Evolutionary conservation across 1,140 invertebrate species (phyloP).

Genomic region (Drosophila gunungcola): DNA sequence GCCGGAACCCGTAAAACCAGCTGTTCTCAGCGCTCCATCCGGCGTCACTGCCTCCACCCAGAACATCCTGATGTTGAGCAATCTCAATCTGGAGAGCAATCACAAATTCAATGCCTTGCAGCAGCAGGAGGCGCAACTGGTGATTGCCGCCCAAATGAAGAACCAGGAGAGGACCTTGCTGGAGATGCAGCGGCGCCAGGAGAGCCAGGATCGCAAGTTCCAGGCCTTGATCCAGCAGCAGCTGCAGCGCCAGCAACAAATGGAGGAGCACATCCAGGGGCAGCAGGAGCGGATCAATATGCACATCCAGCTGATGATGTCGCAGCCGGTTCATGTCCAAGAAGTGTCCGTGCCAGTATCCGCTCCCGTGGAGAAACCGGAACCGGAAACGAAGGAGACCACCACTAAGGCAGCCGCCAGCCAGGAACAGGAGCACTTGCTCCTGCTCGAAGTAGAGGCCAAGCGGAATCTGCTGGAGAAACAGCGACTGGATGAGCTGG

Average conservation of each 20-base stretch:
- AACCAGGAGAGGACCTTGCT: slow-evolving; percentile 85
- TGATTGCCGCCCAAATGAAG: slow-evolving; percentile 86
- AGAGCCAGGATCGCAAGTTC: slow-evolving; percentile 85
- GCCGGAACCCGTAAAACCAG: neutral
- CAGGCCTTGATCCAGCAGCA: slow-evolving; percentile 85
- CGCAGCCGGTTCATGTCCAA: slow-evolving; percentile 66
- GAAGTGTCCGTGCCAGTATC: neutral
- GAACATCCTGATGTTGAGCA: slow-evolving; percentile 68
- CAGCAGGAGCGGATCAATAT: slow-evolving; percentile 86
- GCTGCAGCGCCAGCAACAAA: slow-evolving; percentile 85
- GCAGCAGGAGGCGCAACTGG: slow-evolving; percentile 85
- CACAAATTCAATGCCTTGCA: slow-evolving; percentile 84
- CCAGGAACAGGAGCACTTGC: slow-evolving; percentile 46
- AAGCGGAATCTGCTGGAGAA: slow-evolving; percentile 85
- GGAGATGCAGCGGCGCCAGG: slow-evolving; percentile 85
- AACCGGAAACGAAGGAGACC: slow-evolving; percentile 10
- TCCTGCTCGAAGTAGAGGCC: slow-evolving; percentile 80
- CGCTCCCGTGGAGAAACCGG: neutral
- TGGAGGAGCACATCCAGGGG: slow-evolving; percentile 85
- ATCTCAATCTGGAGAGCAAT: slow-evolving; percentile 80
- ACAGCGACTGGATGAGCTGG: slow-evolving; percentile 74
- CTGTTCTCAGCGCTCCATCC: neutral
- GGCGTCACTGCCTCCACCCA: slow-evolving; percentile 38
- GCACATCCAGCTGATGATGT: slow-evolving; percentile 85
- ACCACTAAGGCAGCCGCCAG: slow-evolving; percentile 11